Conservation (phyloP, 2,797 vertebrate species). For the Bryconaethiops microstoma region DNA sequence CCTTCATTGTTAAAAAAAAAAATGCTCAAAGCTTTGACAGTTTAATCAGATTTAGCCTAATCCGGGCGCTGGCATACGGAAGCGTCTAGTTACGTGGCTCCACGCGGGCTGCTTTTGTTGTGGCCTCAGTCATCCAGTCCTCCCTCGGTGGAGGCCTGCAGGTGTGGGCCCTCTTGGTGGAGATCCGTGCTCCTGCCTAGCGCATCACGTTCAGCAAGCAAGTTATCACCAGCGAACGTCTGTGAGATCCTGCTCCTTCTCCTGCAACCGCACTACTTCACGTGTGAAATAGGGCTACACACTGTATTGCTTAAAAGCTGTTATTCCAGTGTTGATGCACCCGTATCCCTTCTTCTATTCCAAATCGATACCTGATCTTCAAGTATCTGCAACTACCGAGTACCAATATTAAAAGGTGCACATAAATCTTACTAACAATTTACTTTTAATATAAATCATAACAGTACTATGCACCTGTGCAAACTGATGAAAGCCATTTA, state of each 20-base stretch:
- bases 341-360: too few relatives aligned
- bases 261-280: constrained; percentile 33
- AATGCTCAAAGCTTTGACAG: constrained; percentile 24
- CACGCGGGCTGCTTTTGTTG: constrained; percentile 25
- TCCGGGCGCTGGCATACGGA: constrained; percentile 34
- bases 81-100: not conserved
- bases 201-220: constrained; percentile 43
- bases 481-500: too few relatives aligned
- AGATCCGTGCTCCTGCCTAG: constrained; percentile 19
- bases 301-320: too few relatives aligned
- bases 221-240: constrained; percentile 69
- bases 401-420: too few relatives aligned
- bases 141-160: constrained; percentile 28
- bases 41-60: constrained; percentile 42
- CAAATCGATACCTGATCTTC: too few relatives aligned
- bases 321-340: too few relatives aligned
- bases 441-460: too few relatives aligned
- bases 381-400: too few relatives aligned
- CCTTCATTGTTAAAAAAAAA: constrained; percentile 24
- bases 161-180: constrained; percentile 30
- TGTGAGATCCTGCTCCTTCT: constrained; percentile 58
- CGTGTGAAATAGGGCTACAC: not conserved
- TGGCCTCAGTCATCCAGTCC: constrained; percentile 11
- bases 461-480: too few relatives aligned
- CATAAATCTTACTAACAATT: too few relatives aligned